These are phyloP conservation scores for Piprites chloris DNA, from an alignment of 2,113 vertebrate genomes.

Conservation along the genomic window DNA sequence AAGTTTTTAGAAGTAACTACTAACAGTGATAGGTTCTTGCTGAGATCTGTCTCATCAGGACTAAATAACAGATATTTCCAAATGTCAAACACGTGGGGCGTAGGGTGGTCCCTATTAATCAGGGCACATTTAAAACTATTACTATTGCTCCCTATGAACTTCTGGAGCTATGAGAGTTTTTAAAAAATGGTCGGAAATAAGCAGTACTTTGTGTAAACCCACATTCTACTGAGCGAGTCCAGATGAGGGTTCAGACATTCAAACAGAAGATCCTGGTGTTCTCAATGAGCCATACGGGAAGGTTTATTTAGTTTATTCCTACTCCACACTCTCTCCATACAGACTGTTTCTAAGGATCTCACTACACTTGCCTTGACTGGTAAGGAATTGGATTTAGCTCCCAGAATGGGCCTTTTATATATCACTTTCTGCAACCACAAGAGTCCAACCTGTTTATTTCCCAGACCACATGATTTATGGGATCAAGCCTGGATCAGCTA, in stretches of 20 bases:
- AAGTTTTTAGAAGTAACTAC: neutral
- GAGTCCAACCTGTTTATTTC: neutral
- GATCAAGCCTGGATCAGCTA: constrained; percentile 21
- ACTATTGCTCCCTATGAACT: constrained; percentile 55
- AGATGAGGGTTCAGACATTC: constrained; percentile 5
- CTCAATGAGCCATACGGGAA: constrained; percentile 32
- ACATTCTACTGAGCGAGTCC: constrained; percentile 35
- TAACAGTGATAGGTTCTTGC: constrained; percentile 29
- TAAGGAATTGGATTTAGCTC: constrained; percentile 56
- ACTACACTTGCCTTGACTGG: constrained; percentile 38
- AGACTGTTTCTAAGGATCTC: constrained; percentile 27
- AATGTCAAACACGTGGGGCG: constrained; percentile 57
- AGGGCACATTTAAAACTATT: constrained; percentile 69
- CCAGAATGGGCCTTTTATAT: constrained; percentile 30
- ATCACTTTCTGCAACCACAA: constrained; percentile 5
- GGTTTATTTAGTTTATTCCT: constrained; percentile 53
- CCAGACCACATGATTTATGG: constrained; percentile 34
- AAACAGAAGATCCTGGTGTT: constrained; percentile 46
- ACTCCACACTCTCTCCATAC: neutral
- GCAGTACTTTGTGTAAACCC: constrained; percentile 30
- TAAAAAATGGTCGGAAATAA: constrained; percentile 36
- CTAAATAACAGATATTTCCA: constrained; percentile 62
- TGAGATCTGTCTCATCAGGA: constrained; percentile 50
- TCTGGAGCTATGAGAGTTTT: neutral
- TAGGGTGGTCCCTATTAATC: constrained; percentile 75